A percentile compares a stretch with the other conserved stretches of the same genome.
Evolutionary conservation across 2,888 invertebrate genomes (phyloP).

Genomic region (Heliconius ethilla): DNA sequence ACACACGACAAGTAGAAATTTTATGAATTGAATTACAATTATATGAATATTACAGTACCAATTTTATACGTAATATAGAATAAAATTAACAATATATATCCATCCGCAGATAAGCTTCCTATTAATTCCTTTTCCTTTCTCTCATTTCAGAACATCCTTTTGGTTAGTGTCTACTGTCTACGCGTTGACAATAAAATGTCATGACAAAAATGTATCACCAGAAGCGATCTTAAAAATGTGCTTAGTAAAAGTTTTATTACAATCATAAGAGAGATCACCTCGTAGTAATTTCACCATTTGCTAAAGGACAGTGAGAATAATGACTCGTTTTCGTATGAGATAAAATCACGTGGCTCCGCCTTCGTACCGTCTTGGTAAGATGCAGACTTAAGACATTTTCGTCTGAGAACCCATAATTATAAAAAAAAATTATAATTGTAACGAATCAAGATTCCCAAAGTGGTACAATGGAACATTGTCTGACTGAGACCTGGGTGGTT

Average conservation of each 20-base stretch:
- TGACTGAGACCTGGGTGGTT: too few relatives aligned
- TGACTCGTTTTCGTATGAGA: constrained; percentile 60
- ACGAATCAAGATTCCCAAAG: too few relatives aligned
- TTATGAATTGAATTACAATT: too few relatives aligned
- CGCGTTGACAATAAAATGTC: not conserved
- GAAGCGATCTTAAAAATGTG: constrained; percentile 20
- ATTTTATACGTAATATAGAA: too few relatives aligned
- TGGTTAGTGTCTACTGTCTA: not conserved
- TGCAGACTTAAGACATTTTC: constrained; percentile 39
- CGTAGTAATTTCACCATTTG: constrained; percentile 54
- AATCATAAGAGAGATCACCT: constrained; percentile 36
- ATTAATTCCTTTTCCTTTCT: too few relatives aligned
- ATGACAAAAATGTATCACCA: not conserved
- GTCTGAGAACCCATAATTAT: not conserved
- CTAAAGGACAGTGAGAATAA: constrained; percentile 59
- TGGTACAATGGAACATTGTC: too few relatives aligned
- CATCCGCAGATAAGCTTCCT: too few relatives aligned
- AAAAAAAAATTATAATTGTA: not conserved
- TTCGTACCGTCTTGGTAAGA: constrained; percentile 41
- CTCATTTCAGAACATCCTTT: not conserved
- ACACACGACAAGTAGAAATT: too few relatives aligned
- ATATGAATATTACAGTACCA: too few relatives aligned
- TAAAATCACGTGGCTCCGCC: constrained; percentile 60
- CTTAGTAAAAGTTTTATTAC: constrained; percentile 30
- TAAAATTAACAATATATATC: too few relatives aligned